A percentile compares a stretch with the other conserved stretches of the same genome.
Conservation (phyloP, 2,888 invertebrate species). For the Acleris holmiana region DNA sequence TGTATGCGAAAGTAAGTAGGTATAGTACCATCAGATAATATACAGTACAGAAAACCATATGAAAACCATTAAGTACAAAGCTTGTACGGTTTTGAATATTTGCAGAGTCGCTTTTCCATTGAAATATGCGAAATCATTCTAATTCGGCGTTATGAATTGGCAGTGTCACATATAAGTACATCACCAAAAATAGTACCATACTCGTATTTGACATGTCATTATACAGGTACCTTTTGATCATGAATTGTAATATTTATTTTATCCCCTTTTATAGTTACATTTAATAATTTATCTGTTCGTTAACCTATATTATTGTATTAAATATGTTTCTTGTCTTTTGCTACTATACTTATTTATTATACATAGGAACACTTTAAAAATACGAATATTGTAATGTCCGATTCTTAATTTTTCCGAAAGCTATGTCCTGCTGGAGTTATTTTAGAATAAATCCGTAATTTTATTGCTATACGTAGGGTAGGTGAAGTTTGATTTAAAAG, state of each 20-base stretch:
- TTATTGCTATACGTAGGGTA: no score
- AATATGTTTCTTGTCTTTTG: not conserved
- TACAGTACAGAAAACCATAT: not conserved
- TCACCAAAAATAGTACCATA: no score
- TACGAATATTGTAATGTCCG: no score
- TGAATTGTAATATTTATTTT: no score
- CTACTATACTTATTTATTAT: not conserved
- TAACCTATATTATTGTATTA: not conserved
- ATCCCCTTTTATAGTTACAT: not conserved
- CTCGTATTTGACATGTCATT: no score
- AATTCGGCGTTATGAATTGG: constrained; percentile 4
- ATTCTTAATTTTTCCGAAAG: no score
- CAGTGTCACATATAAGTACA: not conserved
- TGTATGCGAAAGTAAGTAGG: no score
- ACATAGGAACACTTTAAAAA: no score
- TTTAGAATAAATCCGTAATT: no score
- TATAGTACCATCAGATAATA: not conserved
- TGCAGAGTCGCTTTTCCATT: constrained; percentile 16
- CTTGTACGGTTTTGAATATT: constrained; percentile 7
- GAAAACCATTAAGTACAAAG: constrained; percentile 1
- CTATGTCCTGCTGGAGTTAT: no score
- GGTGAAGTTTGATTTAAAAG: no score
- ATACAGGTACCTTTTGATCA: no score
- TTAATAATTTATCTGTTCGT: not conserved
- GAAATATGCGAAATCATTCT: constrained; percentile 6